These are phyloP conservation scores for Tretioscincus oriximinensis DNA, from an alignment of 2,113 vertebrate species.

Conservation along the genomic window DNA sequence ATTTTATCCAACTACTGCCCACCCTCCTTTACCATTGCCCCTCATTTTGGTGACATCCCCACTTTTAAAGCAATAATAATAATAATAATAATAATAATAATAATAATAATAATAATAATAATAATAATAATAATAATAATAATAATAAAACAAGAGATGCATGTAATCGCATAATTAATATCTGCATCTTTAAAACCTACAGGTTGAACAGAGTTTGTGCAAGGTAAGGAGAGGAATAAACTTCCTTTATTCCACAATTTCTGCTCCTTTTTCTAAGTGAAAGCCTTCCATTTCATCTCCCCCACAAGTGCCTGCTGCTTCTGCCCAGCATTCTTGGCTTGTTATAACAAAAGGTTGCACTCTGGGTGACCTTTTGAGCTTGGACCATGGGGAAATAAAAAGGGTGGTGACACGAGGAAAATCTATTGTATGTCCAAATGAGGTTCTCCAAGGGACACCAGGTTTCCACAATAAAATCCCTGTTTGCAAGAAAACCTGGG, in stretches of 20 bases:
- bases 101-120: too few relatives aligned
- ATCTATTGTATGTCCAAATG: slow-evolving; percentile 76
- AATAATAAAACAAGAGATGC: too few relatives aligned
- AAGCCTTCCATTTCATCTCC: slow-evolving; percentile 16
- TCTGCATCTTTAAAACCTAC: background rate
- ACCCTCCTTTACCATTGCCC: too few relatives aligned
- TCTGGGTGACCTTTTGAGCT: slow-evolving; percentile 71
- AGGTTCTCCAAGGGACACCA: slow-evolving; percentile 75
- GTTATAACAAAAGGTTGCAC: slow-evolving; percentile 76
- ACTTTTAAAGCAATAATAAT: too few relatives aligned
- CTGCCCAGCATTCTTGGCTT: slow-evolving; percentile 58
- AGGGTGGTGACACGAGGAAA: slow-evolving; percentile 74
- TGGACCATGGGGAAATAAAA: slow-evolving; percentile 74
- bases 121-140: too few relatives aligned
- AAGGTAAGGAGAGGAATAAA: background rate
- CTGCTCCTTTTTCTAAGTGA: slow-evolving; percentile 11
- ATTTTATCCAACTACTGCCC: too few relatives aligned
- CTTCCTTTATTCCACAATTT: slow-evolving; percentile 14
- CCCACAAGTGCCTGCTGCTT: slow-evolving; percentile 36
- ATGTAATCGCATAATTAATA: background rate
- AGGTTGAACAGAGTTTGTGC: background rate
- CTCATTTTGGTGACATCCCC: too few relatives aligned
- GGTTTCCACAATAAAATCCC: slow-evolving; percentile 76
- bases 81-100: too few relatives aligned
- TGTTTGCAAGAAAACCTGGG: slow-evolving; percentile 75